Base-by-base conservation (phyloP, 2,888 invertebrate genomes). In the Scaptomyza cyrtandrae region DNA sequence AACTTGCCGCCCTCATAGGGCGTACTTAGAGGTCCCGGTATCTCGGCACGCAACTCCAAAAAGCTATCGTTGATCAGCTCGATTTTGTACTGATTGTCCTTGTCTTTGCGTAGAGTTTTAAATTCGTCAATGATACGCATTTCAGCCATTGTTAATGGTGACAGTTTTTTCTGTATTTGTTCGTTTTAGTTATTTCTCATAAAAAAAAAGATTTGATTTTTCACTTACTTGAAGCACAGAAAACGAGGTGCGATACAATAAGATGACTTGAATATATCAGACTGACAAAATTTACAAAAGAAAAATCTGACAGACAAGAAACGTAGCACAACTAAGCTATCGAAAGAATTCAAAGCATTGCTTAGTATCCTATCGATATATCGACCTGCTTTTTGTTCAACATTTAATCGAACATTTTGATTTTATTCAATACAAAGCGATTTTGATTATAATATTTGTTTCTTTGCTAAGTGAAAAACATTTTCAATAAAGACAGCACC, bases 401-500 rank as follows among this genome's bases (percentile, higher is more conserved):
- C n/a, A 6, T 33, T 33, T 10, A 33, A 10, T 10, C 46, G 14
- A 27, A 14, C 13, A 14, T 27, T 14, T 9, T 13, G 31, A 13
- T 37, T 58, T 55, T 11, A 46, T 48, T 39, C 43, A 48, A 59
- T 39, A 39, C 11, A 35, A 13, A 43, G 54, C 54, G 16, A 53
- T 53, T 55, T 69, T 29, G 41, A 45, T 14, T 4, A 31, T 16
- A 3, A 11, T 35, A 27, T 41, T 64, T 60, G 43, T 69, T 60
- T 33, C 16, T 16, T 44, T 45, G 14, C 14, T 45, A 6, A 46
- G 44, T 11, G 48, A 29, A 55, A 37, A 48, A 33, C 54, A 52
- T 24, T 54, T 45, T n/a, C 53, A 64, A 64, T 55, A 50, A 50
- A 57, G 49, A 54, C 9, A 43, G 24, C 43, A 29, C 39, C 52